A percentile compares a stretch with the other conserved stretches of the same genome.
Evolutionary conservation across 2,888 invertebrate genomes (phyloP).

Genomic region (Furcula furcula): DNA sequence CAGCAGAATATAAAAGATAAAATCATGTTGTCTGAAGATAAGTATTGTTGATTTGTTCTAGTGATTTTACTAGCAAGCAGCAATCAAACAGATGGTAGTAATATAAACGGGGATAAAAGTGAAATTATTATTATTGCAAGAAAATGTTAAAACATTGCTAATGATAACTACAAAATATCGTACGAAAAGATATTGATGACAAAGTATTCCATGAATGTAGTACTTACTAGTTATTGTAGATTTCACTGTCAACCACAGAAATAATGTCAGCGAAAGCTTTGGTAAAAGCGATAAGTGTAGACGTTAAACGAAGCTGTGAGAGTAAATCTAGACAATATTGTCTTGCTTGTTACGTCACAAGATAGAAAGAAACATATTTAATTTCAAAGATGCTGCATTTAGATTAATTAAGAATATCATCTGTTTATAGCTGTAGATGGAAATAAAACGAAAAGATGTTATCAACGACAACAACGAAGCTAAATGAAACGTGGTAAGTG

Average conservation of each 20-base stretch:
- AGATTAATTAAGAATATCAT: constrained; percentile 16
- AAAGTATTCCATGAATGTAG: constrained; percentile 31
- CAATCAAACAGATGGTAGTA: constrained; percentile 6
- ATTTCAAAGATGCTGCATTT: constrained; percentile 24
- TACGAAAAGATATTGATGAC: constrained; percentile 20
- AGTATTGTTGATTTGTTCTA: constrained; percentile 53
- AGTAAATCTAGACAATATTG: constrained; percentile 25
- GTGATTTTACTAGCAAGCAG: constrained; percentile 21
- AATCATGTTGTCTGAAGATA: constrained; percentile 34
- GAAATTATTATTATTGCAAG: constrained; percentile 3
- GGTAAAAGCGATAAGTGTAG: constrained; percentile 37
- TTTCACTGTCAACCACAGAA: constrained; percentile 50
- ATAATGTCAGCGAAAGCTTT: constrained; percentile 40
- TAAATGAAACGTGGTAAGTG: constrained; percentile 57
- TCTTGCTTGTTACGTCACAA: constrained; percentile 20
- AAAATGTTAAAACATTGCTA: constrained; percentile 11
- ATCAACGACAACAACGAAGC: constrained; percentile 42
- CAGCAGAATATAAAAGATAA: constrained; percentile 29
- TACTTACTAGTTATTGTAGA: constrained; percentile 28
- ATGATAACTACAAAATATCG: constrained; percentile 23
- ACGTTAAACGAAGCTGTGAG: constrained; percentile 23
- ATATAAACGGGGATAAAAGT: constrained; percentile 2
- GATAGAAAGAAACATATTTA: constrained; percentile 15
- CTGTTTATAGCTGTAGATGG: constrained; percentile 38
- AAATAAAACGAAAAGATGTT: constrained; percentile 42